Evolutionary conservation across 2,888 invertebrate genomes (phyloP), one percentile per base, ranked within the genome.

Genomic region (Boloria euphrosyne): DNA sequence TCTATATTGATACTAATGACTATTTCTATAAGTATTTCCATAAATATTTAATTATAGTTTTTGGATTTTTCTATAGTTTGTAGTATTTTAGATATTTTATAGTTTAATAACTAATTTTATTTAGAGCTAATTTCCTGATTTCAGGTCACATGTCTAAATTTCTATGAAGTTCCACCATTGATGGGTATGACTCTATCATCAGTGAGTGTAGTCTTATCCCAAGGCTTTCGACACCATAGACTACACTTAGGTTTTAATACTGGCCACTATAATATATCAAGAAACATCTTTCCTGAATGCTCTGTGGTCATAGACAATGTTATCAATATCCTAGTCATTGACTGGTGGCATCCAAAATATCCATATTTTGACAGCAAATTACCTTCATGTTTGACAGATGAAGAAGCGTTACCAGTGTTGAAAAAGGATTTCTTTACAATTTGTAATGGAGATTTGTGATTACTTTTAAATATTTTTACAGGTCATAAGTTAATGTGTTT

Each of bases 291-390:
- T 0, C 89, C 89, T 0, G 89, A 90, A 69, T 79, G 75, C 52
- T 77, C 82, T 0, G 79, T 90, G 0, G 75, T 85, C 0, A 68
- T 91, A 0, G 89, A 90, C 67, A 80, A 82, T 0, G 86, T 90
- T 4, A 76, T 85, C 0, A 85, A 78, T 4, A 81, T 86, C 0
- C 71, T 79, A 4, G 85, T 90, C 0, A 81, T 79, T 55, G 94
- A 95, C 73, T 95, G 95, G 95, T 95, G 95, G 95, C 94, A 95
- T 17, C 82, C 94, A 93, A 81, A 85, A 52, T 93, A 90, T 70
- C 84, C 85, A 3, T 78, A 84, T 71, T 86, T 84, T 74, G 81
- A 85, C 16, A 83, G 81, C 46, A 78, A 62, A 31, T 66, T 85
- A 43, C 84, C 86, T 0, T 72, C 74, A 3, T 75, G 75, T 51